Percentiles rank a stretch among this genome's conserved stretches.
These are phyloP conservation scores for Odocoileus hemionus DNA, from an alignment of 2,113 vertebrate species.

Conservation along the genomic window DNA sequence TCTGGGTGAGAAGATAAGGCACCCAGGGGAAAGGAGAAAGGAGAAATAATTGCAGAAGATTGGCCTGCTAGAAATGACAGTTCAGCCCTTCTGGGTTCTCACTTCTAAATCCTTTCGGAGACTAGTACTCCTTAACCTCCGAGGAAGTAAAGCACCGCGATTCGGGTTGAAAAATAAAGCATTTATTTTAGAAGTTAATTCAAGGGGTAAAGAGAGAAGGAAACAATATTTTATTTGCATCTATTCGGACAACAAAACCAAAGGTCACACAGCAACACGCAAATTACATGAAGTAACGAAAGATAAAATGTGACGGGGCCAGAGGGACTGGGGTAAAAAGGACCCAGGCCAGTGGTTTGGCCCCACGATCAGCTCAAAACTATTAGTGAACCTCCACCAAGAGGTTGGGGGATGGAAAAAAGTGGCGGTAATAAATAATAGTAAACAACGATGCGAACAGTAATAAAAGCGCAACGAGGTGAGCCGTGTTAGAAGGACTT, in stretches of 20 bases:
- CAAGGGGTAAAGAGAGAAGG: conserved; percentile 42
- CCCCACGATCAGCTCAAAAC: background rate
- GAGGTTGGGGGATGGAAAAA: background rate
- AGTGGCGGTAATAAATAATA: conserved; percentile 22
- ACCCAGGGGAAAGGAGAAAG: background rate
- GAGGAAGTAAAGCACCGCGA: conserved; percentile 56
- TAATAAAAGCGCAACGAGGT: background rate
- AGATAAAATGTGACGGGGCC: background rate
- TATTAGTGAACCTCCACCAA: background rate
- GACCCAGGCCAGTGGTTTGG: background rate
- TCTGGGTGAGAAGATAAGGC: background rate
- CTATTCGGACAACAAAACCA: conserved; percentile 54
- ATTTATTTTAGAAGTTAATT: conserved; percentile 80
- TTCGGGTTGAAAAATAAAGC: conserved; percentile 85
- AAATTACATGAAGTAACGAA: conserved; percentile 64
- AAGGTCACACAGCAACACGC: conserved; percentile 68
- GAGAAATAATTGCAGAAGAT: background rate
- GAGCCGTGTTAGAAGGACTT: conserved; percentile 1
- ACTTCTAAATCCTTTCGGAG: conserved; percentile 12
- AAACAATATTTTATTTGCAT: conserved; percentile 61
- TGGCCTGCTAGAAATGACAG: background rate
- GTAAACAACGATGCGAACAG: background rate
- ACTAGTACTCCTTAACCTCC: background rate
- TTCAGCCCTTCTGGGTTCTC: background rate
- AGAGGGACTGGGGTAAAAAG: background rate